Conservation (phyloP, 2,113 vertebrate species). For the Eptesicus fuscus region DNA sequence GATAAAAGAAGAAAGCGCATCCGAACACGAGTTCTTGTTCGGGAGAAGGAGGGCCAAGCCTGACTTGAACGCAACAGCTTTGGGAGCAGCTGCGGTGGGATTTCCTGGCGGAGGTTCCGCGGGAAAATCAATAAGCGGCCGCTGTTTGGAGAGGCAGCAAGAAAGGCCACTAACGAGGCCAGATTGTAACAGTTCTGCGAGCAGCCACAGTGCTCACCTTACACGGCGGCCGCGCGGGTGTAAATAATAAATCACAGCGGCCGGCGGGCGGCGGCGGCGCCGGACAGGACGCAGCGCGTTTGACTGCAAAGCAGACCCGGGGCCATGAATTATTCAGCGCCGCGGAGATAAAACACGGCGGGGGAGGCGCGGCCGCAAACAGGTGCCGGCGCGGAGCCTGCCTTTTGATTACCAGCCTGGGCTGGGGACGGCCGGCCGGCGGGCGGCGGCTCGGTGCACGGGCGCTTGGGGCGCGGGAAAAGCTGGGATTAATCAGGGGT, state of each 20-base stretch:
- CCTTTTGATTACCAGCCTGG: slow-evolving; percentile 85
- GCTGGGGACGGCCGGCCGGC: slow-evolving; percentile 76
- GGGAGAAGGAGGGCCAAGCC: slow-evolving; percentile 85
- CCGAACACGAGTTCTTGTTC: slow-evolving; percentile 83
- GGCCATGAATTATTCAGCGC: slow-evolving; percentile 92
- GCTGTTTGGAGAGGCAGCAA: slow-evolving; percentile 89
- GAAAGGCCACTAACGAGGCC: slow-evolving; percentile 93
- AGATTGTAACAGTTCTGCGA: slow-evolving; percentile 91
- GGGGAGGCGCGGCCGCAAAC: slow-evolving; percentile 87
- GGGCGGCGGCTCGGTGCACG: slow-evolving; percentile 56
- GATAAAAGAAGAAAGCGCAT: slow-evolving; percentile 76
- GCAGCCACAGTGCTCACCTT: slow-evolving; percentile 89
- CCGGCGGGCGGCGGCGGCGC: slow-evolving; percentile 89
- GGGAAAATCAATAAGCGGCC: slow-evolving; percentile 90
- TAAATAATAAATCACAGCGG: slow-evolving; percentile 97
- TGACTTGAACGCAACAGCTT: slow-evolving; percentile 86
- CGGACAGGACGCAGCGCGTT: slow-evolving; percentile 91
- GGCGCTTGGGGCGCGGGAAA: slow-evolving; percentile 74
- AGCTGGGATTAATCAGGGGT: slow-evolving; percentile 88
- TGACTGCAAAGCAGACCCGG: slow-evolving; percentile 91
- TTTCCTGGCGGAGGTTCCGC: slow-evolving; percentile 85
- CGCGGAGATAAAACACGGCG: slow-evolving; percentile 90
- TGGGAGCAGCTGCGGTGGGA: slow-evolving; percentile 87
- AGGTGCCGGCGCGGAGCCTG: slow-evolving; percentile 86
- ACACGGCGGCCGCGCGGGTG: slow-evolving; percentile 91